Evolutionary conservation across 1,140 invertebrate genomes (phyloP).

Genomic region (Elymnias hypermnestra): DNA sequence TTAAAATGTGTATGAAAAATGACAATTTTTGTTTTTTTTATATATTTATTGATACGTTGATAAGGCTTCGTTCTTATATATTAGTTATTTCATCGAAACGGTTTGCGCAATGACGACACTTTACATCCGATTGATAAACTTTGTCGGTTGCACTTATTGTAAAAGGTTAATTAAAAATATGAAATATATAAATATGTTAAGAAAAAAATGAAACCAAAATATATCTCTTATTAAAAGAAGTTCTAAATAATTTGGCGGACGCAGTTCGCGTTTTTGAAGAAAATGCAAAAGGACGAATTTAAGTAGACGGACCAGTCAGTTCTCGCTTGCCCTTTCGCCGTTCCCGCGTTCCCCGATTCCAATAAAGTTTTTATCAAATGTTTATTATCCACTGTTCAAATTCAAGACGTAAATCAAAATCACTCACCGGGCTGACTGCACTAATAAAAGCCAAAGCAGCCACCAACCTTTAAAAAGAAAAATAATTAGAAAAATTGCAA

Average conservation of each 20-base stretch:
- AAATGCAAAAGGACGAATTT: constrained; percentile 60
- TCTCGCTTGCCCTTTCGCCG: constrained; percentile 32
- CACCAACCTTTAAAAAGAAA: constrained; percentile 47
- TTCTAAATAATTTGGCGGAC: background rate
- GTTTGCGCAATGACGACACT: constrained; percentile 66
- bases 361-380: constrained; percentile 31
- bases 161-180: too few relatives aligned
- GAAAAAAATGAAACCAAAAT: too few relatives aligned
- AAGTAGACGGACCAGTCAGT: constrained; percentile 48
- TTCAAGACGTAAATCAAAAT: constrained; percentile 20
- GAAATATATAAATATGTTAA: too few relatives aligned
- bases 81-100: constrained; percentile 10
- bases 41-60: too few relatives aligned
- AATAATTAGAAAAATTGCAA: constrained; percentile 11
- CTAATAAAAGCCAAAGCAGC: constrained; percentile 44
- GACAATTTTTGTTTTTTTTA: too few relatives aligned
- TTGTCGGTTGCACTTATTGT: constrained; percentile 52
- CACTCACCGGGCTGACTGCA: constrained; percentile 58
- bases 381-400: constrained; percentile 14
- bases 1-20: too few relatives aligned
- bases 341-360: constrained; percentile 44
- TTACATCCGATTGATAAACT: constrained; percentile 73
- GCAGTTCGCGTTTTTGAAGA: constrained; percentile 40
- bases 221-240: too few relatives aligned
- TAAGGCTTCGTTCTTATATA: background rate